Conservation (phyloP, 2,113 vertebrate species). For the Hirundichthys speculiger region DNA sequence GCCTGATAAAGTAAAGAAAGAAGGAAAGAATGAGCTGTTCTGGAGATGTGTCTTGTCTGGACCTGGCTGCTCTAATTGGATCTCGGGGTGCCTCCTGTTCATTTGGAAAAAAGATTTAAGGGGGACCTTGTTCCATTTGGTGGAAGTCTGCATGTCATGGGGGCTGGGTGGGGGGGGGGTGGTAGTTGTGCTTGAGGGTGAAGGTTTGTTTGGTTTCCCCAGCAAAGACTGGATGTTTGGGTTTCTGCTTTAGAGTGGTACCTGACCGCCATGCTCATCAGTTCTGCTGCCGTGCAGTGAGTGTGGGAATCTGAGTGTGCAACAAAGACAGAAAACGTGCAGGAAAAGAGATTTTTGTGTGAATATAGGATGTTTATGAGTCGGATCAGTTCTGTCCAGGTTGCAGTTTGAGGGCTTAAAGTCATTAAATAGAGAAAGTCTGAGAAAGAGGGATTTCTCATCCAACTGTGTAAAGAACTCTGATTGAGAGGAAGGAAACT, state of each 20-base stretch:
- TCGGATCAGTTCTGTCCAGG: not conserved
- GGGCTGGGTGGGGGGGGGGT: not conserved
- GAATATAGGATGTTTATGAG: too few species aligned
- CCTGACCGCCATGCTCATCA: constrained; percentile 61
- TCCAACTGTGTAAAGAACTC: not conserved
- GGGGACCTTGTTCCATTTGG: constrained; percentile 37
- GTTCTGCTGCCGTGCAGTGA: constrained; percentile 18
- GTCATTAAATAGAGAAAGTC: constrained; percentile 16
- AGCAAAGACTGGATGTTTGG: constrained; percentile 58
- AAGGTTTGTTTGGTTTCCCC: constrained; percentile 53
- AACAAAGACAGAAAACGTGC: not conserved
- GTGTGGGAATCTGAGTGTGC: constrained; percentile 38
- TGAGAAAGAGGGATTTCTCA: not conserved
- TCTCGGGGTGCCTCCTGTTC: constrained; percentile 51
- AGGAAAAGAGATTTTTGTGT: not conserved
- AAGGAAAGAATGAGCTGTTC: constrained; percentile 38
- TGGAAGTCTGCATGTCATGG: constrained; percentile 51
- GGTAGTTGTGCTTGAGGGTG: constrained; percentile 73
- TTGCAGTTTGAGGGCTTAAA: constrained; percentile 17
- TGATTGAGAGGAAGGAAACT: not conserved
- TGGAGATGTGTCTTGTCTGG: constrained; percentile 50
- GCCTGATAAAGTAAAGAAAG: constrained; percentile 49
- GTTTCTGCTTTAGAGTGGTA: constrained; percentile 55
- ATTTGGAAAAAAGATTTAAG: constrained; percentile 56
- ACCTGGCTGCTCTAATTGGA: constrained; percentile 68